Conservation (phyloP, 2,797 vertebrate species). For the Arctocebus calabarensis region DNA sequence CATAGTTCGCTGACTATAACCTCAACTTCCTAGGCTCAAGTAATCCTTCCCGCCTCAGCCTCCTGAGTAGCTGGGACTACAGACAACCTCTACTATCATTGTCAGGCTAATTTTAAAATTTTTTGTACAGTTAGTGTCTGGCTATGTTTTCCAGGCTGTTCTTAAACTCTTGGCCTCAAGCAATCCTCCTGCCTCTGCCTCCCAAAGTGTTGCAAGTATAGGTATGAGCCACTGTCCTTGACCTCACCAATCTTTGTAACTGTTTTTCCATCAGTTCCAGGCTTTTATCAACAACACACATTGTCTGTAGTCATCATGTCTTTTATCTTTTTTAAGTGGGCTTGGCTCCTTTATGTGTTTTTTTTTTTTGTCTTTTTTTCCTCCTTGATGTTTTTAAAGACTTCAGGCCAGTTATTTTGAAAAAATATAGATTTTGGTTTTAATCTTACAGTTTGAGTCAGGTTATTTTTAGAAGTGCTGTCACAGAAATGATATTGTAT, state of each 20-base stretch:
- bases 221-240: neutral
- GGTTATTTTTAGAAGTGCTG: neutral
- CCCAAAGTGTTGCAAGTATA: no score
- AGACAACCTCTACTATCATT: no score
- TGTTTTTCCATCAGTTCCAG: neutral
- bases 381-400: neutral
- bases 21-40: no score
- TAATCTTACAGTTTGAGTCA: neutral
- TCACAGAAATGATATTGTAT: neutral
- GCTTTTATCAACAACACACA: neutral
- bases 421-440: neutral
- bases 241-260: neutral
- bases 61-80: no score
- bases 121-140: no score
- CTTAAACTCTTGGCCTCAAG: no score
- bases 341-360: neutral
- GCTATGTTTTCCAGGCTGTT: no score
- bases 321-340: neutral
- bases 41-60: no score
- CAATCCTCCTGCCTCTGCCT: no score
- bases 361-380: neutral
- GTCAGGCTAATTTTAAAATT: no score
- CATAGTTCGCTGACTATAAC: no score
- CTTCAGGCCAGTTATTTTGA: neutral
- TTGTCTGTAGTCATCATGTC: neutral